Evolutionary conservation across 2,113 vertebrate genomes (phyloP).

Genomic region (Larimichthys crocea): DNA sequence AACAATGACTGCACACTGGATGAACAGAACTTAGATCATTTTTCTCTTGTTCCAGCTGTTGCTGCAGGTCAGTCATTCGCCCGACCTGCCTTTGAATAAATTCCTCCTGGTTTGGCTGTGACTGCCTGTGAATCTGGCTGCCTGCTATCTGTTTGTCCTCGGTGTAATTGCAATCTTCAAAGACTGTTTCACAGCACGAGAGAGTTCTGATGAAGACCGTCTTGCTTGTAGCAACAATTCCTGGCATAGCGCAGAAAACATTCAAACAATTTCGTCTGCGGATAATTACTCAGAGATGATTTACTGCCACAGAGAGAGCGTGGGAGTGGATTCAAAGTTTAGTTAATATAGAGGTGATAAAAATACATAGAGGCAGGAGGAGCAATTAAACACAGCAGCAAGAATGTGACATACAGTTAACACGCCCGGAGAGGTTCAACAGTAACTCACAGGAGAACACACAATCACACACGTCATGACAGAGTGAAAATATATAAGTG

Average conservation of each 20-base stretch:
- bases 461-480: background rate
- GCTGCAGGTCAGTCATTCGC: background rate
- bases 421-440: constrained; percentile 18
- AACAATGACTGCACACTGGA: background rate
- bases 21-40: background rate
- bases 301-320: constrained; percentile 25
- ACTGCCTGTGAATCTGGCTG: constrained; percentile 1
- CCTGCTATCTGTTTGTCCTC: constrained; percentile 20
- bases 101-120: background rate
- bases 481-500: background rate
- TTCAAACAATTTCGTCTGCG: constrained; percentile 18
- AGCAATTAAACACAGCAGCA: constrained; percentile 7
- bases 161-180: constrained; percentile 16
- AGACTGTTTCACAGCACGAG: constrained; percentile 20
- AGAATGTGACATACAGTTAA: constrained; percentile 4
- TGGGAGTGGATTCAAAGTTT: constrained; percentile 13
- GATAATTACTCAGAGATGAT: constrained; percentile 58
- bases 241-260: constrained; percentile 9
- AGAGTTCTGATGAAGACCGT: constrained; percentile 1
- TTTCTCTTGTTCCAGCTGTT: background rate
- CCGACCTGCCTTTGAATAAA: background rate
- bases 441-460: background rate
- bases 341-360: constrained; percentile 38
- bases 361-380: constrained; percentile 9
- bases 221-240: background rate